These are phyloP conservation scores for Nemoura dubitans DNA, from an alignment of 2,888 invertebrate genomes.

Conservation along the genomic window DNA sequence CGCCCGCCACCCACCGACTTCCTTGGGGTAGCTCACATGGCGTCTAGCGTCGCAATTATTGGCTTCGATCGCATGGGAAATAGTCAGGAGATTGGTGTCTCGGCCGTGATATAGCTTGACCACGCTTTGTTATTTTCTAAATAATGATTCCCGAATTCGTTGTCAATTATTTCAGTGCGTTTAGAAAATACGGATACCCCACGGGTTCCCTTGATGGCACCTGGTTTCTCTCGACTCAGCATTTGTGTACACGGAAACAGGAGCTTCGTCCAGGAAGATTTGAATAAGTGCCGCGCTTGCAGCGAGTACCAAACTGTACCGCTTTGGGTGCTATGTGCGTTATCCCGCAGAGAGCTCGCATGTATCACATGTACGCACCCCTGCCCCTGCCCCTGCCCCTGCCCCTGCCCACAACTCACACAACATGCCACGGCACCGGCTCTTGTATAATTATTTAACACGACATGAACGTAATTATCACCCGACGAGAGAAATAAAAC, in stretches of 20 bases:
- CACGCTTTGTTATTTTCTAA: too few relatives aligned
- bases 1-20: too few relatives aligned
- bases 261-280: too few relatives aligned
- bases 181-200: too few relatives aligned
- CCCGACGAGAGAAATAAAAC: background rate
- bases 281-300: background rate
- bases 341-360: background rate
- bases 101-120: too few relatives aligned
- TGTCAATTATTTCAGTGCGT: too few relatives aligned
- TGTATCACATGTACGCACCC: background rate
- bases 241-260: too few relatives aligned
- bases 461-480: background rate
- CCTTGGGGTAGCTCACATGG: background rate
- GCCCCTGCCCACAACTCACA: background rate
- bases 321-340: background rate
- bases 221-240: too few relatives aligned
- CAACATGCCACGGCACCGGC: background rate
- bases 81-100: too few relatives aligned
- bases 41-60: background rate
- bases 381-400: background rate
- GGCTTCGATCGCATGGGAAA: too few relatives aligned
- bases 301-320: background rate
- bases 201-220: too few relatives aligned
- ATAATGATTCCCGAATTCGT: too few relatives aligned
- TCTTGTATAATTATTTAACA: constrained; percentile 7